A percentile compares a stretch with the other conserved stretches of the same genome.
These are phyloP conservation scores for Ailurus styani DNA, from an alignment of 2,113 vertebrate species.

Conservation along the genomic window DNA sequence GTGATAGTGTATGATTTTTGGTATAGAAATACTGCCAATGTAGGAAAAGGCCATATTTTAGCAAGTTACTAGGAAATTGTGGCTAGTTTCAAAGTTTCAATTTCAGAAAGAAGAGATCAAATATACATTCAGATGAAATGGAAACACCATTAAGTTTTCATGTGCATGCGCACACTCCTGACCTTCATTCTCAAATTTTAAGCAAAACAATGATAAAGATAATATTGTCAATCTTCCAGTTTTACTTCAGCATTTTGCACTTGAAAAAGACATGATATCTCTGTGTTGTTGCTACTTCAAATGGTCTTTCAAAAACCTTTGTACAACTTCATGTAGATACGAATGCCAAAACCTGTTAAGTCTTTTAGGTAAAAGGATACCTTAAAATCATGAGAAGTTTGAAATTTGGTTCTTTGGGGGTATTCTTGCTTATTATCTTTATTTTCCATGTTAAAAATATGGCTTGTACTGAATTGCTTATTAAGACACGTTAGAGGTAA, in stretches of 20 bases:
- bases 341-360: background rate
- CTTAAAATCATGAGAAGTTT: background rate
- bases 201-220: background rate
- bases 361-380: background rate
- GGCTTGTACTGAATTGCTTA: background rate
- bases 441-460: background rate
- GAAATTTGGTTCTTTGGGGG: background rate
- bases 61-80: background rate
- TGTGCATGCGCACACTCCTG: background rate
- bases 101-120: background rate
- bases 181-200: conserved; percentile 15
- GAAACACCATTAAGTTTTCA: background rate
- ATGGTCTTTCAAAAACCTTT: background rate
- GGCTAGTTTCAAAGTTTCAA: background rate
- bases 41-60: background rate
- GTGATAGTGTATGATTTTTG: background rate
- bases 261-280: background rate
- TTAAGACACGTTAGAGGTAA: background rate
- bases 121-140: background rate
- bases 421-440: background rate
- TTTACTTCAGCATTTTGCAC: background rate
- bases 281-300: conserved; percentile 22
- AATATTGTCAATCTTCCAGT: background rate
- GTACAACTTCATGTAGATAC: background rate
- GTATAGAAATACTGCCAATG: background rate